Conservation (phyloP, 2,888 invertebrate species). For the Adelognathus sp. region DNA sequence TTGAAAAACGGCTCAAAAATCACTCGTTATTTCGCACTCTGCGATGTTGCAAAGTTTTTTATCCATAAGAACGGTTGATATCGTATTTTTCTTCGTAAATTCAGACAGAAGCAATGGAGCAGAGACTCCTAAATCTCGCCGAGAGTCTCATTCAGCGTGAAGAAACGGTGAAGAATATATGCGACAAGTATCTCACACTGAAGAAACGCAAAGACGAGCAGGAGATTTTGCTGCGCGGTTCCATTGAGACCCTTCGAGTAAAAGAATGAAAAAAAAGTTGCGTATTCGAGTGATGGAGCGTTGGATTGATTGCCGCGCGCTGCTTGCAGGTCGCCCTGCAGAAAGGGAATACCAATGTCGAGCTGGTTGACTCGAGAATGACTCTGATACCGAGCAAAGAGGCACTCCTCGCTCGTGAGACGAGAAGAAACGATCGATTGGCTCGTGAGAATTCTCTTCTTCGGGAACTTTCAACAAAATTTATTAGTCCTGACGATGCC, state of each 20-base stretch:
- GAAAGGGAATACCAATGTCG: slow-evolving; percentile 50
- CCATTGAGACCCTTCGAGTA: slow-evolving; percentile 65
- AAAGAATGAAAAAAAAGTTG: not conserved
- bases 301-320: too few relatives aligned
- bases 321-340: slow-evolving; percentile 63
- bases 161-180: slow-evolving; percentile 62
- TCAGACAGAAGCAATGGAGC: slow-evolving; percentile 66
- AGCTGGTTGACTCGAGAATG: slow-evolving; percentile 45
- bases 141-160: slow-evolving; percentile 64
- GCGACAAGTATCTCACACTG: slow-evolving; percentile 64
- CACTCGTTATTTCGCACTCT: not conserved
- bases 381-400: slow-evolving; percentile 61
- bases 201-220: slow-evolving; percentile 68
- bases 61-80: not conserved
- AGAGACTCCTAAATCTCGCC: slow-evolving; percentile 63
- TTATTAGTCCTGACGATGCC: too few relatives aligned
- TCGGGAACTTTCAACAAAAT: too few relatives aligned
- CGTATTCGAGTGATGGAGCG: not conserved
- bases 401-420: slow-evolving; percentile 61
- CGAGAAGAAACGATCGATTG: slow-evolving; percentile 62
- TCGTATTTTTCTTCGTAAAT: not conserved
- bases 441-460: slow-evolving; percentile 63
- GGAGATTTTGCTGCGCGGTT: slow-evolving; percentile 60
- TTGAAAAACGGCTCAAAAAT: slow-evolving; percentile 36
- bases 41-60: not conserved